Conservation (phyloP, 2,888 invertebrate species). For the Heteropelma amictum region DNA sequence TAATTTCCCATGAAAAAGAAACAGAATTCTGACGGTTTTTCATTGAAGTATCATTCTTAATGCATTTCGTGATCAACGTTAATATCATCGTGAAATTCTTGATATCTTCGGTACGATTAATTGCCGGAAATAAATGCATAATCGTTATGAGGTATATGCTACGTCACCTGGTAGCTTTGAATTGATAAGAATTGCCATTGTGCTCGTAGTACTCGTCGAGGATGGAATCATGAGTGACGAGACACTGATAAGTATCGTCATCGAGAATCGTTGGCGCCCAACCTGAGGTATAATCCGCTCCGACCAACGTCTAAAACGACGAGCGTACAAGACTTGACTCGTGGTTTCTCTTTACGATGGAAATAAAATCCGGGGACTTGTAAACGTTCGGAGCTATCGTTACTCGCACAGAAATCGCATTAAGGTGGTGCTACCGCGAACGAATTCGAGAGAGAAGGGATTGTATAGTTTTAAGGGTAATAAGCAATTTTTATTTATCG, state of each 20-base stretch:
- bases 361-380: too few relatives aligned
- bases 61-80: too few relatives aligned
- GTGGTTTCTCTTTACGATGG: conserved; percentile 19
- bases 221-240: conserved; percentile 62
- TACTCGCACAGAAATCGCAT: too few relatives aligned
- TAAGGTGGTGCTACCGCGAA: too few relatives aligned
- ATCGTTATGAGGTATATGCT: not conserved
- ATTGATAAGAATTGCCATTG: conserved; percentile 66
- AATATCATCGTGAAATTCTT: too few relatives aligned
- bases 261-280: conserved; percentile 70
- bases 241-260: conserved; percentile 64
- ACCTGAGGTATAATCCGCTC: conserved; percentile 69
- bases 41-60: too few relatives aligned
- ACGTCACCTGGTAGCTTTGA: conserved; percentile 70
- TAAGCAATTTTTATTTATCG: too few relatives aligned
- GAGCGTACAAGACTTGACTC: conserved; percentile 13
- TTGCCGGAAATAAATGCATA: not conserved
- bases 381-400: too few relatives aligned
- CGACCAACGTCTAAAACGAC: conserved; percentile 69
- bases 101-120: not conserved
- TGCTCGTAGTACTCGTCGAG: conserved; percentile 69
- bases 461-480: too few relatives aligned
- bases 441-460: too few relatives aligned
- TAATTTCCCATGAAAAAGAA: too few relatives aligned
- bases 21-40: too few relatives aligned